Evolutionary conservation across 2,888 invertebrate genomes (phyloP).

Genomic region (Eristalis intricaria): DNA sequence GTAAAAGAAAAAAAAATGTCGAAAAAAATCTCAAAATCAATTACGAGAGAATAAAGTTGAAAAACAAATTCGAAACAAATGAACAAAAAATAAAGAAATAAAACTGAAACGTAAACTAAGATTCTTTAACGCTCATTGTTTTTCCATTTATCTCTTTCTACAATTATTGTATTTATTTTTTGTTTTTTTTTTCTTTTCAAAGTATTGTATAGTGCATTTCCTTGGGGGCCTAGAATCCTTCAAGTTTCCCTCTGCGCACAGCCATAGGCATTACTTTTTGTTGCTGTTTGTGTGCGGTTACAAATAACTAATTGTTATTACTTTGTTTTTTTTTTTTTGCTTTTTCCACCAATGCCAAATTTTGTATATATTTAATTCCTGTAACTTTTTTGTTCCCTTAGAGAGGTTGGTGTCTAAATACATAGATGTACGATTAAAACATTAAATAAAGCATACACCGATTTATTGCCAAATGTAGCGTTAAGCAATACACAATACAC

Average conservation of each 20-base stretch:
- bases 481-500: slow-evolving; percentile 66
- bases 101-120: slow-evolving; percentile 18
- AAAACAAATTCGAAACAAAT: slow-evolving; percentile 18
- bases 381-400: slow-evolving; percentile 21
- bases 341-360: slow-evolving; percentile 66
- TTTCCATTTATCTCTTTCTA: slow-evolving; percentile 24
- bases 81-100: slow-evolving; percentile 18
- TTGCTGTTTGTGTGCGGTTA: slow-evolving; percentile 10
- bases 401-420: slow-evolving; percentile 16
- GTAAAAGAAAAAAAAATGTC: slow-evolving; percentile 7
- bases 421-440: slow-evolving; percentile 27
- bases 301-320: not conserved
- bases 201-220: slow-evolving; percentile 47
- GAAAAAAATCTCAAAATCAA: slow-evolving; percentile 37
- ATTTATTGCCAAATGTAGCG: slow-evolving; percentile 62
- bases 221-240: not conserved
- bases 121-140: slow-evolving; percentile 58
- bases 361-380: slow-evolving; percentile 32
- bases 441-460: slow-evolving; percentile 67
- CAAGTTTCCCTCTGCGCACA: slow-evolving; percentile 27
- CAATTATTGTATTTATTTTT: not conserved
- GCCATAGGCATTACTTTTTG: slow-evolving; percentile 5
- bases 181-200: not conserved
- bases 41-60: slow-evolving; percentile 19
- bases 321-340: slow-evolving; percentile 26